Conservation (phyloP, 2,888 invertebrate genomes). For the Horisme vitalbata region DNA sequence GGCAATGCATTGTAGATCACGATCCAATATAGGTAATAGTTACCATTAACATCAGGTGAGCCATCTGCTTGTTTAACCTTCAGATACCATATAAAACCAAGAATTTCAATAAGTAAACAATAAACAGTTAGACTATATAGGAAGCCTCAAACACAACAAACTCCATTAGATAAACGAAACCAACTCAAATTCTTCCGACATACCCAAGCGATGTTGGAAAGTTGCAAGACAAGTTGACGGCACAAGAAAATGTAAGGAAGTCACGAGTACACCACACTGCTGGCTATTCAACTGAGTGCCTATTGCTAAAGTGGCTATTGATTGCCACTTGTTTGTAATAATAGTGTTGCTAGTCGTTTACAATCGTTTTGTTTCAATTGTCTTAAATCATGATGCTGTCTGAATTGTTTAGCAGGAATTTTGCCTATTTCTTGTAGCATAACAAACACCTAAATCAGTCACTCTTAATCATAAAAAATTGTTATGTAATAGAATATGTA, state of each 20-base stretch:
- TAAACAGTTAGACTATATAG: not conserved
- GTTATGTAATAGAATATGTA: too few species aligned
- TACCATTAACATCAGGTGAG: too few species aligned
- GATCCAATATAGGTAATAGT: too few species aligned
- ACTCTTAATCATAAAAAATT: too few species aligned
- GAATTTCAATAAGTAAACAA: not conserved
- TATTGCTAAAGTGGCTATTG: constrained; percentile 54
- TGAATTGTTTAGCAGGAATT: not conserved
- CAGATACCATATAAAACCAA: too few species aligned
- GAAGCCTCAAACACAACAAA: constrained; percentile 12
- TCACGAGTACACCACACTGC: constrained; percentile 59
- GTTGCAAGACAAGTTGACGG: constrained; percentile 61
- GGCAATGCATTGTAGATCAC: too few species aligned
- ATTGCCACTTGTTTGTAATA: constrained; percentile 50
- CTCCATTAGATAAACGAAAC: constrained; percentile 20
- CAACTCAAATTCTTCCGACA: constrained; percentile 22
- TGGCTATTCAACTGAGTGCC: constrained; percentile 50
- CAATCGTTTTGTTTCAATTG: constrained; percentile 21
- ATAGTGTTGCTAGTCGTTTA: constrained; percentile 36
- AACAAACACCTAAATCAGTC: too few species aligned
- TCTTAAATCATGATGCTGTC: not conserved
- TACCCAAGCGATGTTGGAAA: constrained; percentile 59
- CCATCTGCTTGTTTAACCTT: too few species aligned
- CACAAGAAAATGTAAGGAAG: constrained; percentile 70
- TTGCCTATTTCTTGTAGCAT: too few species aligned